Percentiles rank a stretch among this genome's conserved stretches.
Conservation (phyloP, 2,888 invertebrate species). For the Lydus trimaculatus region DNA sequence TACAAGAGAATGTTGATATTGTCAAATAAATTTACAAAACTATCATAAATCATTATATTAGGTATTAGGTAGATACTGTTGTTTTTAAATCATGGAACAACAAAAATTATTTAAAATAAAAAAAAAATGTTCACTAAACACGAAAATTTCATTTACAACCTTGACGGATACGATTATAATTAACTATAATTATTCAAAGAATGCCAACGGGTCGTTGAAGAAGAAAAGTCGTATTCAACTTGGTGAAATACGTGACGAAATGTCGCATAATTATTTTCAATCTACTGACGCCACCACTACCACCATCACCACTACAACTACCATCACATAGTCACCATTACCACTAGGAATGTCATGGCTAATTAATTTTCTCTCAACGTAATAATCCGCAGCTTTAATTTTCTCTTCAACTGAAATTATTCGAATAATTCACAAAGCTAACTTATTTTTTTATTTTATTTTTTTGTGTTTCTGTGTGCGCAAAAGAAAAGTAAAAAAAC, state of each 20-base stretch:
- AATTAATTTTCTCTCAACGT: conserved; percentile 30
- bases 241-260: conserved; percentile 28
- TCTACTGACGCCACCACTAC: not conserved
- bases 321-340: not conserved
- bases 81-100: not conserved
- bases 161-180: conserved; percentile 18
- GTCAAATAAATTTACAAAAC: not conserved
- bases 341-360: conserved; percentile 26
- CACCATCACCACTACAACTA: not conserved
- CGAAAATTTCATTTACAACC: not conserved
- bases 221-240: conserved; percentile 26
- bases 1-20: not conserved
- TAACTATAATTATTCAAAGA: conserved; percentile 29
- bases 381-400: conserved; percentile 13
- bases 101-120: not conserved
- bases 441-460: not conserved
- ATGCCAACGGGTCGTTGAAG: conserved; percentile 25
- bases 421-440: conserved; percentile 16
- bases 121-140: not conserved
- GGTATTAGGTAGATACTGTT: too few species aligned
- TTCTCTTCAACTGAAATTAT: conserved; percentile 14
- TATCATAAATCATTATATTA: not conserved
- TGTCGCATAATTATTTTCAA: conserved; percentile 28
- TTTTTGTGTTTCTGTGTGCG: too few species aligned
- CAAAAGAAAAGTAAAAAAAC: not conserved